Evolutionary conservation across 2,113 vertebrate species (phyloP).

Genomic region (Balaeniceps rex): DNA sequence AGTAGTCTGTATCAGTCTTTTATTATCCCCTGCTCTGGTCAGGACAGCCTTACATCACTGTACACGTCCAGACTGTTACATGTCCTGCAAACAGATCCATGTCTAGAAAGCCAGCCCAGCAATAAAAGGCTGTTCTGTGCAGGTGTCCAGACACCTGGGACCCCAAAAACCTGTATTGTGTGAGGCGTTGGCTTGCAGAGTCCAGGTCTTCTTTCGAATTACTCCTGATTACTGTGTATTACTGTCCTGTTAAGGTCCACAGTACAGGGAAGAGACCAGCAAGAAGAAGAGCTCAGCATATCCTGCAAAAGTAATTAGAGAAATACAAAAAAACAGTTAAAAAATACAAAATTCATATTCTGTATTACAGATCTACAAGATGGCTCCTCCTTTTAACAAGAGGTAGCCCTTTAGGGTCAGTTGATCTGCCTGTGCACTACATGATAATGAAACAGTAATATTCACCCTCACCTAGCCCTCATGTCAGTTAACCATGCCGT

Average conservation of each 20-base stretch:
- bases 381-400: background rate
- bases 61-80: background rate
- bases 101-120: background rate
- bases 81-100: background rate
- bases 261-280: background rate
- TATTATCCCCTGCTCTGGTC: background rate
- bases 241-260: background rate
- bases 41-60: background rate
- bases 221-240: background rate
- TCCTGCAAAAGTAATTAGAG: background rate
- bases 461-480: background rate
- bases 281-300: background rate
- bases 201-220: background rate
- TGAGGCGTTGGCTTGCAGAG: background rate
- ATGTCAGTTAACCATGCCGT: background rate
- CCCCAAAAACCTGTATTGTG: background rate
- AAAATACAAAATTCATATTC: background rate
- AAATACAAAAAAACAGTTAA: background rate
- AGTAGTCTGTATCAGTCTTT: background rate
- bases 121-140: background rate
- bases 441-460: background rate
- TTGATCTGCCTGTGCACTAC: background rate
- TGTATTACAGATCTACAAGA: background rate
- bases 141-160: background rate
- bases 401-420: background rate